Evolutionary conservation across 2,113 vertebrate species (phyloP).

Genomic region (Hepsetus odoe): DNA sequence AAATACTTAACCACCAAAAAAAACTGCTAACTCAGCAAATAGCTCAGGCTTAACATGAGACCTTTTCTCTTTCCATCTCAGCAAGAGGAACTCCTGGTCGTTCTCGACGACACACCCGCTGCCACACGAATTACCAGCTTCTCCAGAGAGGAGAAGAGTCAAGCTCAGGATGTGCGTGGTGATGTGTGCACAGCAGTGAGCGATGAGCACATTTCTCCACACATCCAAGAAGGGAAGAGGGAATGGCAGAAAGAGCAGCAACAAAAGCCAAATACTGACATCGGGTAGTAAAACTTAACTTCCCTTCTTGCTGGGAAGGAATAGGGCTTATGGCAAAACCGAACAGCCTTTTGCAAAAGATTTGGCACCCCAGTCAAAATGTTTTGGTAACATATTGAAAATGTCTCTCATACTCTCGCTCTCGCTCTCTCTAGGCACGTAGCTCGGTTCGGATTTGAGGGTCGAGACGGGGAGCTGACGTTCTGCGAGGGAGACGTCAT

Average conservation of each 20-base stretch:
- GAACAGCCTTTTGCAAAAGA: no score
- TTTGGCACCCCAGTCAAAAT: no score
- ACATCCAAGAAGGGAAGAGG: not conserved
- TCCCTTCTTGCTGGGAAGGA: not conserved
- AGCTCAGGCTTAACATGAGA: not conserved
- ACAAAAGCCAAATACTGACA: not conserved
- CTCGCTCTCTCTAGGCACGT: conserved; percentile 66
- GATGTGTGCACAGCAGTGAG: not conserved
- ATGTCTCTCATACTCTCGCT: not conserved
- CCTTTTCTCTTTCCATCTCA: not conserved
- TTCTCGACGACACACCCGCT: conserved; percentile 10
- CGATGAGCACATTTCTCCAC: not conserved
- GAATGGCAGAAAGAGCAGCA: not conserved
- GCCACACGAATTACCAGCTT: not conserved
- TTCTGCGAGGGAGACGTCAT: conserved; percentile 84
- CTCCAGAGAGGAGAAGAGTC: conserved; percentile 12
- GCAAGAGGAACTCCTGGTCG: conserved; percentile 39
- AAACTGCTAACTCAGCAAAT: not conserved
- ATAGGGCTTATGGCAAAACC: not conserved
- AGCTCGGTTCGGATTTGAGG: conserved; percentile 82
- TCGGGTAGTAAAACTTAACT: conserved; percentile 27
- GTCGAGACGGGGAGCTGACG: conserved; percentile 83
- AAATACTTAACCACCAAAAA: not conserved
- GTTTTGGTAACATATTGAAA: no score
- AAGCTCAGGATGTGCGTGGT: not conserved